Evolutionary conservation across 2,888 invertebrate species (phyloP).

Genomic region (Limnephilus auricula): DNA sequence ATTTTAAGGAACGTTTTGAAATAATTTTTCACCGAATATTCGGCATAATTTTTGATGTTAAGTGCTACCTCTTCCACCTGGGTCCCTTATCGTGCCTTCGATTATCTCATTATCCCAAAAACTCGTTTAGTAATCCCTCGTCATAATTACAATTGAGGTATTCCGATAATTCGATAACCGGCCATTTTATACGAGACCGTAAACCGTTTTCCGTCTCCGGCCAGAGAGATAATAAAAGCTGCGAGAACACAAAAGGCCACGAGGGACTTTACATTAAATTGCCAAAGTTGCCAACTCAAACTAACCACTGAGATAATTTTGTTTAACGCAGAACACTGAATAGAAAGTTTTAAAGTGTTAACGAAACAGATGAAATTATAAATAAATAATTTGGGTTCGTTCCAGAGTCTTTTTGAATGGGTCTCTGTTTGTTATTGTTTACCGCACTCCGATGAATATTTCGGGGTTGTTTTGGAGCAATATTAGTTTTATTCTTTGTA

Average conservation of each 20-base stretch:
- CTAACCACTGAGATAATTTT: constrained; percentile 17
- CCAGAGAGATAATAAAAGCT: constrained; percentile 12
- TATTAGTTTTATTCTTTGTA: background rate
- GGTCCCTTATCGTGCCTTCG: background rate
- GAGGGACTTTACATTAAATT: background rate
- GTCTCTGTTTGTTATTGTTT: background rate
- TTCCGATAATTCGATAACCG: background rate
- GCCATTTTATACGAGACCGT: background rate
- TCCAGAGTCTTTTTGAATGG: background rate
- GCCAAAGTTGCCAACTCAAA: constrained; percentile 27
- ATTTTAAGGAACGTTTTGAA: background rate
- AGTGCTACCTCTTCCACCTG: background rate
- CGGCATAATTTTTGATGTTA: background rate
- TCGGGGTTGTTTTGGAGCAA: background rate
- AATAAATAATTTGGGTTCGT: background rate
- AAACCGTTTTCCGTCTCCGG: constrained; percentile 19
- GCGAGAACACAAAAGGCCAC: constrained; percentile 21
- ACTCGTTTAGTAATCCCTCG: background rate
- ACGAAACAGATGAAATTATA: background rate
- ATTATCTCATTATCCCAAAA: background rate
- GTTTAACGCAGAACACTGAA: constrained; percentile 18
- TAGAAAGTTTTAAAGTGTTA: constrained; percentile 4
- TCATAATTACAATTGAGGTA: background rate
- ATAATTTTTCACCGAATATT: background rate
- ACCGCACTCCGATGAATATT: background rate